These are phyloP conservation scores for Lasioglossum oenotherae DNA, from an alignment of 2,888 invertebrate genomes.

Conservation along the genomic window DNA sequence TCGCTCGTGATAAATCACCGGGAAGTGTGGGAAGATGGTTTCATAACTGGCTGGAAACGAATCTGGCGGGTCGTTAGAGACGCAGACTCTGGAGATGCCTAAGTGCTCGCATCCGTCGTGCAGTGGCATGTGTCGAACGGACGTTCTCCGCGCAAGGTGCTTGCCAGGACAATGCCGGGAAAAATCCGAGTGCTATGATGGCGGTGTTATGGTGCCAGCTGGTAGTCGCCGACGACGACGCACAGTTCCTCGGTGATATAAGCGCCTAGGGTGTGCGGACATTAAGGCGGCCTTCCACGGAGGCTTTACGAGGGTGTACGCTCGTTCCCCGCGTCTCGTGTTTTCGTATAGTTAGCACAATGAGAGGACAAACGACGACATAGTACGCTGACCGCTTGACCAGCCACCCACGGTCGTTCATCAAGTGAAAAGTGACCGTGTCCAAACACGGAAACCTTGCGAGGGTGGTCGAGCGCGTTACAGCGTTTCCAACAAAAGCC, in stretches of 20 bases:
- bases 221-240: conserved; percentile 34
- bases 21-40: conserved; percentile 53
- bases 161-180: conserved; percentile 64
- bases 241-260: conserved; percentile 38
- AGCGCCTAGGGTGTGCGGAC: conserved; percentile 39
- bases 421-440: conserved; percentile 73
- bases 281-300: conserved; percentile 29
- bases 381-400: conserved; percentile 63
- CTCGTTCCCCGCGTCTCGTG: conserved; percentile 53
- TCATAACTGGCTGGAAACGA: conserved; percentile 41
- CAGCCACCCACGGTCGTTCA: conserved; percentile 67
- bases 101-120: conserved; percentile 64
- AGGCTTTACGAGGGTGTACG: conserved; percentile 59
- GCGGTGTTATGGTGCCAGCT: conserved; percentile 60
- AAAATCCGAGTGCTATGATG: conserved; percentile 61
- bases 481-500: conserved; percentile 35
- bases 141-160: conserved; percentile 65
- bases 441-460: conserved; percentile 77
- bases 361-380: conserved; percentile 76
- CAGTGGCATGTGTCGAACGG: conserved; percentile 68
- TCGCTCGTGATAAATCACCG: conserved; percentile 38
- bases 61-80: conserved; percentile 37
- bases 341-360: conserved; percentile 76
- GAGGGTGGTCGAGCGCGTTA: conserved; percentile 67
- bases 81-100: conserved; percentile 20